A percentile compares a stretch with the other conserved stretches of the same genome.
phyloP scores from a whole-genome alignment of 1,140 invertebrate genomes.

The Orius insidiosus region DNA sequence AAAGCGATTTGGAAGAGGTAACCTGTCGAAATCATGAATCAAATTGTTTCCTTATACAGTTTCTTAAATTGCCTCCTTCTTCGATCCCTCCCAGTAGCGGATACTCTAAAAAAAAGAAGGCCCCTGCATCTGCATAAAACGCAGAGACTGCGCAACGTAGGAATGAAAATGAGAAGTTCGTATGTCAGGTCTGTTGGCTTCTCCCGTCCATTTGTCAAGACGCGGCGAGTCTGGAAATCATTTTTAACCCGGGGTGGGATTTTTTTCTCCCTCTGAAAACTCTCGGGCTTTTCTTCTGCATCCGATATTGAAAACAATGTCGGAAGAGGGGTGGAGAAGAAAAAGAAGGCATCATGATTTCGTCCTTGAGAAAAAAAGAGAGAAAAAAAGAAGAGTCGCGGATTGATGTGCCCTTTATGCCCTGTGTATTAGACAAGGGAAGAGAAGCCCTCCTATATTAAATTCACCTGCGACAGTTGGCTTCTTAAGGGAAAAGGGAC shows the following conservation, averaged over 20 bases:
- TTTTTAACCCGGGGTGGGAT: slow-evolving; percentile 11
- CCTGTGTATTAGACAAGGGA: slow-evolving; percentile 11
- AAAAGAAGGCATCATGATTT: slow-evolving; percentile 7
- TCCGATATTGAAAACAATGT: slow-evolving; percentile 18
- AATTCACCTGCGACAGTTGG: slow-evolving; percentile 18
- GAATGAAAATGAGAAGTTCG: slow-evolving; percentile 15
- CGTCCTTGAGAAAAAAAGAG: neutral
- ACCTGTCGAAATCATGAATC: no score
- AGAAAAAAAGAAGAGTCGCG: slow-evolving; percentile 7
- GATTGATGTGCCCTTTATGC: slow-evolving; percentile 15
- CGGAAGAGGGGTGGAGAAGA: neutral
- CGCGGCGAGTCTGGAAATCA: slow-evolving; percentile 7
- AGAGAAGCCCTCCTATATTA: slow-evolving; percentile 12
- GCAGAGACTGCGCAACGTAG: neutral
- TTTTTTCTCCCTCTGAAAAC: neutral
- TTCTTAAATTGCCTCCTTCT: no score
- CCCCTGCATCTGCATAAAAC: slow-evolving; percentile 8
- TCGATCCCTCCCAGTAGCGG: no score
- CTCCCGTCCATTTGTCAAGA: slow-evolving; percentile 17
- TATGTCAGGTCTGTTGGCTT: slow-evolving; percentile 2
- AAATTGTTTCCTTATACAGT: no score
- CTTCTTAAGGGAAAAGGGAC: neutral
- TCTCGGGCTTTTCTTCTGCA: neutral
- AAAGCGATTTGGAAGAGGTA: no score
- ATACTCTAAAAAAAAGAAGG: neutral